Conservation (phyloP, 2,888 invertebrate genomes). For the Gerosis bhagava region DNA sequence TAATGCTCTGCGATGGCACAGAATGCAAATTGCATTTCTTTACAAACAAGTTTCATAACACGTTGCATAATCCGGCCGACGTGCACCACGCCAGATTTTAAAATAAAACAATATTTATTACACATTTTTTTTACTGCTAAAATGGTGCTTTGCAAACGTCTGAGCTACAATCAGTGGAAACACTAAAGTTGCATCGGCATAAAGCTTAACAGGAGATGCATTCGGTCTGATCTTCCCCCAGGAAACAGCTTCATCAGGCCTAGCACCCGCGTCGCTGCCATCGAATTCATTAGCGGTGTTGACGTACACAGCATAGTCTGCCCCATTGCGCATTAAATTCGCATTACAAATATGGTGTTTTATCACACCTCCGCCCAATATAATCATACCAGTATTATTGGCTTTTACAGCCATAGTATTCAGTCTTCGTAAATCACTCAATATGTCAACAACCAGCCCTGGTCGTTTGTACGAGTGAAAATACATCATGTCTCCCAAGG, state of each 20-base stretch:
- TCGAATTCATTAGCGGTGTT: constrained; percentile 98
- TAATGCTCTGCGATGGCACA: no score
- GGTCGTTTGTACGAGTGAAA: constrained; percentile 97
- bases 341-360: constrained; percentile 99
- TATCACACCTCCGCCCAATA: constrained; percentile 97
- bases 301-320: constrained; percentile 96
- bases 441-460: constrained; percentile 95
- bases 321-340: constrained; percentile 99
- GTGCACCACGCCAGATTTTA: no score
- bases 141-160: constrained; percentile 93
- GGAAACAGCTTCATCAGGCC: constrained; percentile 98
- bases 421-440: constrained; percentile 93
- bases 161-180: constrained; percentile 97
- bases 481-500: constrained; percentile 99
- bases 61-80: no score
- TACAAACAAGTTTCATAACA: no score
- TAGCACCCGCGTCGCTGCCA: constrained; percentile 98
- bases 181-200: constrained; percentile 96
- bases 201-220: constrained; percentile 95
- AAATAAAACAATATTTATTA: constrained; percentile 28
- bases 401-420: constrained; percentile 98
- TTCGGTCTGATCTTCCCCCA: constrained; percentile 98
- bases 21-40: no score
- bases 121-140: constrained; percentile 78
- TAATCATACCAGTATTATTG: constrained; percentile 96